phyloP scores from a whole-genome alignment of 1,140 invertebrate genomes.

The Onthophagus taurus region DNA sequence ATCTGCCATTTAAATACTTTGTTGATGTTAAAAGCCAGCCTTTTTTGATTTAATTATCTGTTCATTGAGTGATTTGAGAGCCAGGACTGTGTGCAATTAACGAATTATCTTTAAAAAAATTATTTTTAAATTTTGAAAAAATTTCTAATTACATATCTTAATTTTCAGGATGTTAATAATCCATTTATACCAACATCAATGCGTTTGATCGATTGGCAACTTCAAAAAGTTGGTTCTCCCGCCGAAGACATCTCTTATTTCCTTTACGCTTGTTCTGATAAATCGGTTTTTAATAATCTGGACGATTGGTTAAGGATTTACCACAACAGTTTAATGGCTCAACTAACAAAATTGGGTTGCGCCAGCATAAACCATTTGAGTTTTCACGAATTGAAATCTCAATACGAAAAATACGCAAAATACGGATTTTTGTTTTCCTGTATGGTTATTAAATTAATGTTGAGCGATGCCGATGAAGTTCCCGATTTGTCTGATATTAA shows the following conservation, averaged over 20 bases:
- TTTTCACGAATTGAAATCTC: constrained; percentile 33
- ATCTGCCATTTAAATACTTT: no score
- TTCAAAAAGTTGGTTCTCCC: constrained; percentile 44
- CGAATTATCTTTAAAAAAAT: no score
- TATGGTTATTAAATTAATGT: constrained; percentile 29
- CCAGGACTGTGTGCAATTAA: no score
- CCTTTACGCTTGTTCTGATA: constrained; percentile 43
- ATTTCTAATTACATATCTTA: not conserved
- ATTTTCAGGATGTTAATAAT: constrained; percentile 1
- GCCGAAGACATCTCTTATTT: constrained; percentile 46
- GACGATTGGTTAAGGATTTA: constrained; percentile 42
- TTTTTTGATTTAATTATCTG: no score
- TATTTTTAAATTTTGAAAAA: no score
- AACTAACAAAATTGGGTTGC: constrained; percentile 28
- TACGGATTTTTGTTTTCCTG: constrained; percentile 34
- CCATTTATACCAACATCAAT: constrained; percentile 31
- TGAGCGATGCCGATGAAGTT: constrained; percentile 6
- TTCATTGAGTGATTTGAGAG: no score
- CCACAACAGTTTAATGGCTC: constrained; percentile 38
- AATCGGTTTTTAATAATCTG: constrained; percentile 40
- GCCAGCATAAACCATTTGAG: constrained; percentile 40
- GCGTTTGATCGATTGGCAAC: constrained; percentile 45
- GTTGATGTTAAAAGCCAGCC: no score
- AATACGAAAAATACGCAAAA: constrained; percentile 28
- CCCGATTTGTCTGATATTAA: no score